Evolutionary conservation across 2,113 vertebrate genomes (phyloP).

Genomic region (Stegastes partitus): DNA sequence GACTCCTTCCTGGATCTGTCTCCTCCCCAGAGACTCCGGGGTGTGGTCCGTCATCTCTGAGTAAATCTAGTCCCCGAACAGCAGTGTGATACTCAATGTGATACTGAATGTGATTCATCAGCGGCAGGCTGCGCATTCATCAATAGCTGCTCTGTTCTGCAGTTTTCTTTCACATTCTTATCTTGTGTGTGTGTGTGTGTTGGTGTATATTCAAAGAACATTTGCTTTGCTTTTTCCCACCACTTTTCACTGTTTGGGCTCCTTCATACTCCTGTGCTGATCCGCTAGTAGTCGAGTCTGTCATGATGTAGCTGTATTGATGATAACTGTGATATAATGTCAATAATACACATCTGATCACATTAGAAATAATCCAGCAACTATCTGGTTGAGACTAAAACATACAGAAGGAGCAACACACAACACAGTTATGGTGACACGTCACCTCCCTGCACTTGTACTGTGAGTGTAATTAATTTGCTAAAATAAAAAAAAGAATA

Average conservation of each 20-base stretch:
- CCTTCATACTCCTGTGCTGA: neutral
- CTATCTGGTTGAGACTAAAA: too few relatives aligned
- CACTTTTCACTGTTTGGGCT: constrained; percentile 1
- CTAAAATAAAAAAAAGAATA: too few relatives aligned
- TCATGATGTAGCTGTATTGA: too few relatives aligned
- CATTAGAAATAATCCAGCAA: too few relatives aligned
- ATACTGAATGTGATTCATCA: constrained; percentile 59
- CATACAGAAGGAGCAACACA: too few relatives aligned
- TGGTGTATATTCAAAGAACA: constrained; percentile 6
- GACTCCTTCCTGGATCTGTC: constrained; percentile 40
- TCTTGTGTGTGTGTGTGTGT: constrained; percentile 58
- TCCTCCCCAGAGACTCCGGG: constrained; percentile 20
- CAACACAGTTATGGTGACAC: too few relatives aligned
- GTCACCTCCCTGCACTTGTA: too few relatives aligned
- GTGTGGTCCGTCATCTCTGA: constrained; percentile 35
- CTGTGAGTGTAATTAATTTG: too few relatives aligned
- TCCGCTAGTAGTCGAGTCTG: constrained; percentile 1
- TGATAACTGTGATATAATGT: too few relatives aligned
- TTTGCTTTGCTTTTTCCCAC: constrained; percentile 9
- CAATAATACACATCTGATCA: too few relatives aligned
- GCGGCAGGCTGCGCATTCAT: constrained; percentile 28
- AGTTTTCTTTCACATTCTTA: constrained; percentile 63
- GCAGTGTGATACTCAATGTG: constrained; percentile 34
- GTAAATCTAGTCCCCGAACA: constrained; percentile 34
- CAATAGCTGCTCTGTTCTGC: constrained; percentile 60